Evolutionary conservation across 1,140 invertebrate genomes (phyloP), one percentile per base, ranked within the genome.

Genomic region (Drosophila equinoxialis): DNA sequence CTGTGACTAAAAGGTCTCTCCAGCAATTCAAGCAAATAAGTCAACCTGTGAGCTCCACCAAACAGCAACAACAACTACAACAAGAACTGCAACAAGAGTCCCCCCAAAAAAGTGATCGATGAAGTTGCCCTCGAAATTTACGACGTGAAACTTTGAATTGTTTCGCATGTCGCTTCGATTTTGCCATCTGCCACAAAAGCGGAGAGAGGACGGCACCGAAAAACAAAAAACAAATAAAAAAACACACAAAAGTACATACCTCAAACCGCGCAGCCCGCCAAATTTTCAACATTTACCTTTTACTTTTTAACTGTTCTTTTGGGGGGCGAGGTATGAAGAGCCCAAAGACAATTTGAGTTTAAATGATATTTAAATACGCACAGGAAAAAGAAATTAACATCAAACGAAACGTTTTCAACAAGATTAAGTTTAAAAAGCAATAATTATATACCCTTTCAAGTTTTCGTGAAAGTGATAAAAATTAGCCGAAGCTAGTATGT

Each of bases 101-200:
- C 76, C 39, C 74, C 45, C 8, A 51, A 51, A 75, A 86, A 81
- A 91, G 86, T 91, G 90, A 91, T 91, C 90, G 86, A 91, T 91
- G 80, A 91, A 91, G 90, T 91, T 77, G 77, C 71, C 66, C 75
- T 62, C 78, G 68, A 78, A 91, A 91, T 91, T 91, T 91, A 91
- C 76, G 85, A 91, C 80, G 82, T 91, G 90, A 80, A 85, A 91
- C 90, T 87, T 91, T 85, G 85, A 91, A 91, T 85, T 84, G 80
- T 87, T 85, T 89, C 87, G 83, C 87, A 90, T 90, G 86, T 81
- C 86, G 86, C 69, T 85, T 90, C 81, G 85, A 85, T 85, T 90
- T 90, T 85, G 70, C 79, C 71, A 79, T 79, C 68, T 69, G 76
- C 76, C 76, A 51, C 45, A 74, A 74, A 74, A 78, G 69, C 45